Conservation (phyloP, 1,140 invertebrate genomes). For the Luehdorfia chinensis region DNA sequence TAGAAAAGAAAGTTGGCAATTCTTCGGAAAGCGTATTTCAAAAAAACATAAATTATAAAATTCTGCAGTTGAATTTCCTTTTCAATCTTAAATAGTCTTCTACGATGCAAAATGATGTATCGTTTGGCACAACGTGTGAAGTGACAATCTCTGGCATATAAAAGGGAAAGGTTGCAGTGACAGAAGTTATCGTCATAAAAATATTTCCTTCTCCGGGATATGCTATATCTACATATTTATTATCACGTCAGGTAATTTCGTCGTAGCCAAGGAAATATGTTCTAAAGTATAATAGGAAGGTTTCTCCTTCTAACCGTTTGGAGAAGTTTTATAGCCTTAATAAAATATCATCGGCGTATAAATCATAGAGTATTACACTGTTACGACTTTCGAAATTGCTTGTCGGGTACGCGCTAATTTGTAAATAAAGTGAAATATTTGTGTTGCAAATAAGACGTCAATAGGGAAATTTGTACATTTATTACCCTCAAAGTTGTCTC, state of each 20-base stretch:
- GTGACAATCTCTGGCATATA: no score
- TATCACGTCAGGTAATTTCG: constrained; percentile 36
- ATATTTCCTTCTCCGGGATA: no score
- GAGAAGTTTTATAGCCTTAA: constrained; percentile 58
- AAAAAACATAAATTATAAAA: no score
- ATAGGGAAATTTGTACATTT: constrained; percentile 1
- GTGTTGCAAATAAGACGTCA: not conserved
- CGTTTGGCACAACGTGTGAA: no score
- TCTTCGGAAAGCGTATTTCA: no score
- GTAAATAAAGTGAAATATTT: constrained; percentile 19
- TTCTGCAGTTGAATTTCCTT: no score
- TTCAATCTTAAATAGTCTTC: no score
- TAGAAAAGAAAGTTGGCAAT: no score
- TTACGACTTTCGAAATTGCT: constrained; percentile 45
- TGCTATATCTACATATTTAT: constrained; percentile 20
- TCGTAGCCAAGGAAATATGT: constrained; percentile 41
- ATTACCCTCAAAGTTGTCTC: no score
- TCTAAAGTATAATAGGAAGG: constrained; percentile 40
- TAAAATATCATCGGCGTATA: constrained; percentile 60
- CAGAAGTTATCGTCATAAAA: no score
- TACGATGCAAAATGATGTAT: no score
- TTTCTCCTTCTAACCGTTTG: constrained; percentile 37
- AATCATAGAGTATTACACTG: constrained; percentile 47
- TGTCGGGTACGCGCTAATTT: constrained; percentile 26
- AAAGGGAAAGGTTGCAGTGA: no score